phyloP scores from a whole-genome alignment of 2,888 invertebrate species.

The Limenitis camilla region DNA sequence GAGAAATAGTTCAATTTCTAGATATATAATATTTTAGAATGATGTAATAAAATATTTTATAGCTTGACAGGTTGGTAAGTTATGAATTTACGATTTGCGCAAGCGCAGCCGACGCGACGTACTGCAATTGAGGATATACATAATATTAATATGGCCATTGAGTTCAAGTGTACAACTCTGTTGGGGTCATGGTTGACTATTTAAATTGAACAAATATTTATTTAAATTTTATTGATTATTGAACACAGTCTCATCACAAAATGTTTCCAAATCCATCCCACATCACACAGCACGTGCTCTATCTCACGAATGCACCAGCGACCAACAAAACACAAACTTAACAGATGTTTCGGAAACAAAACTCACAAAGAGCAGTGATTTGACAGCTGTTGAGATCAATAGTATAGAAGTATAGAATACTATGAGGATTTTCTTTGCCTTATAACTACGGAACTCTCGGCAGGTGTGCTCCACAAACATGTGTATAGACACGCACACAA shows the following conservation, averaged over 20 bases:
- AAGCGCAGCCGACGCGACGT: slow-evolving; percentile 12
- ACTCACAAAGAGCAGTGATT: slow-evolving; percentile 38
- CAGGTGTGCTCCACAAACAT: slow-evolving; percentile 36
- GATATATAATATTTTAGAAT: neutral
- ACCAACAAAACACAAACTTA: slow-evolving; percentile 40
- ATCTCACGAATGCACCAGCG: slow-evolving; percentile 26
- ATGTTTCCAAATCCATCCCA: too few species aligned
- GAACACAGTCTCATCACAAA: too few species aligned
- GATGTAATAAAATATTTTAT: slow-evolving; percentile 4
- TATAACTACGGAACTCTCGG: slow-evolving; percentile 23
- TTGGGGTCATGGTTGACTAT: slow-evolving; percentile 41
- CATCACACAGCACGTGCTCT: slow-evolving; percentile 54
- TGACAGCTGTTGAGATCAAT: slow-evolving; percentile 40
- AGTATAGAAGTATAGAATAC: slow-evolving; percentile 33
- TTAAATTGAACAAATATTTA: too few species aligned
- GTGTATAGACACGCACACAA: slow-evolving; percentile 31
- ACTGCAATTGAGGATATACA: slow-evolving; percentile 43
- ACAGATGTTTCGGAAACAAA: slow-evolving; percentile 51
- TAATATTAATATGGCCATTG: slow-evolving; percentile 66
- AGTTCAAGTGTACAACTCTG: slow-evolving; percentile 57
- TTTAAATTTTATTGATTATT: too few species aligned
- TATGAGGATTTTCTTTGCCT: slow-evolving; percentile 19
- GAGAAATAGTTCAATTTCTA: neutral
- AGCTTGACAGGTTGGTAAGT: slow-evolving; percentile 3
- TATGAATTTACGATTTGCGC: slow-evolving; percentile 9